Base-by-base conservation (phyloP, 2,888 invertebrate species). In the Macrosoma leucophasiata region DNA sequence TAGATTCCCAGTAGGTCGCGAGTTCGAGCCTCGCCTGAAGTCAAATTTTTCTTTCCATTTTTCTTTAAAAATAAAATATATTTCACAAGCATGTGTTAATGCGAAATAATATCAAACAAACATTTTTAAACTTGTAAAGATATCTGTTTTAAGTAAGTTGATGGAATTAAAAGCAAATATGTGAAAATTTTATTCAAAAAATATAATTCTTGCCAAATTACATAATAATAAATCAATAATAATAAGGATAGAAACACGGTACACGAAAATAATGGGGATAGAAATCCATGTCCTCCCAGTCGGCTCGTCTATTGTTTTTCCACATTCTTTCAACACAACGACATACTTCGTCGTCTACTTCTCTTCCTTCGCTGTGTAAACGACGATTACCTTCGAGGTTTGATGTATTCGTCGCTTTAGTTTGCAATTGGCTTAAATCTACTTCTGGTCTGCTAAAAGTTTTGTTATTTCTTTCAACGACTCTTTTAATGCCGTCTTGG, bases 281-380 rank as follows among this genome's bases (percentile, higher is more conserved):
- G 4, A 35, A 31, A 5, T 36, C 36, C n/a, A 19, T 32, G 27
- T 8, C 38, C 35, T 27, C 44, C 47, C 15, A 28, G 37, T 2
- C 38, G 23, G 8, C 32, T 14, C 32, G 33, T 13, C 18, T 33
- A 19, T 27, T 41, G 4, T 18, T 29, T 28, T 29, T 44, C 30
- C 40, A 39, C 26, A 33, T 39, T n/a, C 41, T 36, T 13, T 46
- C 43, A 5, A 44, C 28, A 25, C 50, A 52, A 12, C 41, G 33
- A 29, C 50, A 53, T 8, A 42, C 13, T 17, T 46, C 39, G 5
- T 36, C 41, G 10, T 46, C 42, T 4, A 37, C 39, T 3, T 41
- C 40, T n/a, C 39, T 15, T 6, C 25, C 29, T 13, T 13, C 25
- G 4, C 31, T 27, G n/a, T 27, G 26, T 4, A 14, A 21, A 1